phyloP scores from a whole-genome alignment of 2,113 vertebrate genomes.

The Planiliza haematocheilus region DNA sequence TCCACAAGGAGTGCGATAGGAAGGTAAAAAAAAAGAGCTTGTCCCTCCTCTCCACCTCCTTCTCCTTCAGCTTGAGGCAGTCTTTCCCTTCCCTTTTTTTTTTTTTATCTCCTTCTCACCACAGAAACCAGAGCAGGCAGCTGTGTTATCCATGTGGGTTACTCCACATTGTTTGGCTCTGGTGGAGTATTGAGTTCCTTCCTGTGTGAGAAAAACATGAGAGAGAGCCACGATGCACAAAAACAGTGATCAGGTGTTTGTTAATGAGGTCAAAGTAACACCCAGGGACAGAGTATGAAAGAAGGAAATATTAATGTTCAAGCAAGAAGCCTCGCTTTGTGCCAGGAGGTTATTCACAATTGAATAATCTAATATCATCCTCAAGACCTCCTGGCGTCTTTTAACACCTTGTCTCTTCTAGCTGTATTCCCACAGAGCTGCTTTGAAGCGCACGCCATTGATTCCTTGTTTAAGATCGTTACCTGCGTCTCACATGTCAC shows the following conservation, averaged over 20 bases:
- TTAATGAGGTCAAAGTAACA: conserved; percentile 75
- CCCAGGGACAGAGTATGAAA: conserved; percentile 48
- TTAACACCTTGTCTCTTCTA: neutral
- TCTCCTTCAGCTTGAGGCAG: conserved; percentile 58
- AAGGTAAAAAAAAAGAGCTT: conserved; percentile 29
- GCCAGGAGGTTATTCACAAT: conserved; percentile 20
- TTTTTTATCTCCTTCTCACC: conserved; percentile 21
- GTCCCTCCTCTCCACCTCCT: conserved; percentile 19
- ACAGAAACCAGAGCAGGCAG: conserved; percentile 65
- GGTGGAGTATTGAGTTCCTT: conserved; percentile 61
- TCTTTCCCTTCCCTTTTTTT: conserved; percentile 33
- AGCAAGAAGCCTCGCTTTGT: conserved; percentile 25
- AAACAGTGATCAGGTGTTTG: conserved; percentile 58
- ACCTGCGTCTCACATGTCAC: conserved; percentile 25
- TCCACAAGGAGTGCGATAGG: conserved; percentile 43
- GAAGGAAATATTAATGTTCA: conserved; percentile 19
- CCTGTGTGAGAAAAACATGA: conserved; percentile 46
- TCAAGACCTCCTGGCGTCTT: conserved; percentile 20
- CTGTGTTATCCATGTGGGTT: conserved; percentile 59
- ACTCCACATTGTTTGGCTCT: conserved; percentile 58
- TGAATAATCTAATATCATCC: conserved; percentile 23
- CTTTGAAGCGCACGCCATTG: conserved; percentile 21
- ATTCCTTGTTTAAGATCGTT: conserved; percentile 35
- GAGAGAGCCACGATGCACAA: conserved; percentile 34
- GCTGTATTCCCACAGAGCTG: conserved; percentile 16